Evolutionary conservation across 2,797 vertebrate species (phyloP), one percentile per base, ranked within the genome.

Genomic region (Pseudomugil gertrudae): DNA sequence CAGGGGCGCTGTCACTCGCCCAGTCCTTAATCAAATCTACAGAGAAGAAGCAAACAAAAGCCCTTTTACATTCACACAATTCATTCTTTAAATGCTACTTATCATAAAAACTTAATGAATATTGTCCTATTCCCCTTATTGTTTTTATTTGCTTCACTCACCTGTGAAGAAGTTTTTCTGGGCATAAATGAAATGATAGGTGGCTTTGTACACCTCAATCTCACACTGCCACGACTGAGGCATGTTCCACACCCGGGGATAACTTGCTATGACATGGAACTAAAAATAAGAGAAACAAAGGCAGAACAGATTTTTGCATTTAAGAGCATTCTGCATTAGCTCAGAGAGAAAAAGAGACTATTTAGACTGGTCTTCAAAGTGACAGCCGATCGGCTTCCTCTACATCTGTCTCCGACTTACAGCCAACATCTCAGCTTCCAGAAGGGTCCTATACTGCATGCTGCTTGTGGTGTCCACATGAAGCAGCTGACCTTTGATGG

Each of bases 101-200:
- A 38, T 38, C 17, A 40, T 19, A 40, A 19, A 19, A 17, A 38
- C 15, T 6, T 40, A 6, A 19, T 40, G 15, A 19, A 40, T 1
- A 36, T 13, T 36, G 35, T 40, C 2, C 38, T 3, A 4, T 2
- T 33, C 11, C 7, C 30, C 3, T 38, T 15, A 3, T 6, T 8
- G 2, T 30, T 27, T 15, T 9, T n/a, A 23, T n/a, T 23, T 6
- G 52, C 19, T 27, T 51, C 24, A 48, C 55, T 94, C 92, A 98
- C 98, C 98, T 69, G 97, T 94, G 83, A 99, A 99, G 89, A 99
- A 99, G 92, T 95, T 98, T 85, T 99, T 99, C 90, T 99, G 98
- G 62, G 98, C 97, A 70, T 97, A 99, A 87, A 99, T 99, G 84
- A 99, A 99, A 82, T 99, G 96, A 80, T 99, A 99, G 0, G 98